Evolutionary conservation across 2,797 vertebrate genomes (phyloP).

Genomic region (Ctenochaetus hawaiiensis): DNA sequence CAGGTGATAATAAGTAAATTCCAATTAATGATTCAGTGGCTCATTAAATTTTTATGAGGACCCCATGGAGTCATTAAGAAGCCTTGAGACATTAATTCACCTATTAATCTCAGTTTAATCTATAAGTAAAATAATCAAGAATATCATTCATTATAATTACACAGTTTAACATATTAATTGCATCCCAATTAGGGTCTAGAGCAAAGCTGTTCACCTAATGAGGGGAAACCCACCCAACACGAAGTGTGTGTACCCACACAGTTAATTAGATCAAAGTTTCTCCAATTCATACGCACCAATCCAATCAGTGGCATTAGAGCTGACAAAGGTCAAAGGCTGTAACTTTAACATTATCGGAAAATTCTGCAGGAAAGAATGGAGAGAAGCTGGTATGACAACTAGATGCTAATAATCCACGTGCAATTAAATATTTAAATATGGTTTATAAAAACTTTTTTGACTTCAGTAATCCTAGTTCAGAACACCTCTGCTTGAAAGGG

Average conservation of each 20-base stretch:
- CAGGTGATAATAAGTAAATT: conserved; percentile 83
- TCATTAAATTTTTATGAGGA: conserved; percentile 75
- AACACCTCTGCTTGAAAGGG: neutral
- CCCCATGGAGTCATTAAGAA: conserved; percentile 71
- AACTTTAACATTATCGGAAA: conserved; percentile 3
- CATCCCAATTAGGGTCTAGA: conserved; percentile 61
- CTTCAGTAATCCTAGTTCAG: neutral
- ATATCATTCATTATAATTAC: conserved; percentile 66
- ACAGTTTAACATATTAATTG: conserved; percentile 69
- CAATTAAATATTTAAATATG: neutral
- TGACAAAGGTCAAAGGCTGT: conserved; percentile 36
- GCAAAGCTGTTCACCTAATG: conserved; percentile 48
- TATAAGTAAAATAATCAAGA: conserved; percentile 72
- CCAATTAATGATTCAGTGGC: conserved; percentile 81
- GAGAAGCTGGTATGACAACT: neutral
- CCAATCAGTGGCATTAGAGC: conserved; percentile 30
- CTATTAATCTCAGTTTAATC: conserved; percentile 69
- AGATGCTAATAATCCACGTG: neutral
- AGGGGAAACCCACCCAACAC: conserved; percentile 40
- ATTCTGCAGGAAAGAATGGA: conserved; percentile 1
- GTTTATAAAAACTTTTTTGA: neutral
- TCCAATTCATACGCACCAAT: conserved; percentile 2
- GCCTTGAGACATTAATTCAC: conserved; percentile 68
- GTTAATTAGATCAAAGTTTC: conserved; percentile 48
- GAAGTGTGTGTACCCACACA: conserved; percentile 17